Evolutionary conservation across 2,113 vertebrate genomes (phyloP), one percentile per base, ranked within the genome.

Genomic region (Sander vitreus): DNA sequence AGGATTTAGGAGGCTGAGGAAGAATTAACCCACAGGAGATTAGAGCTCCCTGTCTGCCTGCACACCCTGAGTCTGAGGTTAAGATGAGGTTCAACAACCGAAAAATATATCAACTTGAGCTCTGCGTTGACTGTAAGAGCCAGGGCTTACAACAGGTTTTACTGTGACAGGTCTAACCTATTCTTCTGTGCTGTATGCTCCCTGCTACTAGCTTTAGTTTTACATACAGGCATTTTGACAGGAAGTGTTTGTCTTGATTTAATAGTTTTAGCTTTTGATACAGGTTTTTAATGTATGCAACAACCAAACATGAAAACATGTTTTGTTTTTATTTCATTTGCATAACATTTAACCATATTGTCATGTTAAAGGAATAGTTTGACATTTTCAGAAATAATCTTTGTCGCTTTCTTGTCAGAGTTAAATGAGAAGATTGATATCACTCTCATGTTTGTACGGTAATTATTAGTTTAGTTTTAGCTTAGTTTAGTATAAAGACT

Each of bases 1-100:
- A 93, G 94, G 93, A 93, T 94, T 94, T 94, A 90, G 76, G 62
- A 89, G 85, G 86, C 89, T 90, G 88, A 94, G 86, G 54, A 89
- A 90, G 92, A 90, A 93, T 94, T 95, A 43, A 94, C 89, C 78
- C 76, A 80, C 83, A 74, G 70, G 81, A 93, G 93, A 95, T 95
- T 95, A 94, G 62, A 85, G 88, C 84, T 87, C 72, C 84, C 67
- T 81, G 85, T 86, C 86, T 85, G 82, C 81, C 53, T 81, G 79
- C 53, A 23, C 71, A 59, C 74, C 27, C 81, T 3, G 15, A 89
- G 81, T 88, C 80, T 86, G 73, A 89, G 86, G 89, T 92, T 88
- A 77, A 89, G 73, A 57, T 84, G 84, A 87, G 80, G 86, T 91
- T 91, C 89, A 91, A 73, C 83, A 50, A 43, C 79, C 69, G 79